These are phyloP conservation scores for Neopelma chrysocephalum DNA, from an alignment of 2,797 vertebrate species.

Conservation along the genomic window DNA sequence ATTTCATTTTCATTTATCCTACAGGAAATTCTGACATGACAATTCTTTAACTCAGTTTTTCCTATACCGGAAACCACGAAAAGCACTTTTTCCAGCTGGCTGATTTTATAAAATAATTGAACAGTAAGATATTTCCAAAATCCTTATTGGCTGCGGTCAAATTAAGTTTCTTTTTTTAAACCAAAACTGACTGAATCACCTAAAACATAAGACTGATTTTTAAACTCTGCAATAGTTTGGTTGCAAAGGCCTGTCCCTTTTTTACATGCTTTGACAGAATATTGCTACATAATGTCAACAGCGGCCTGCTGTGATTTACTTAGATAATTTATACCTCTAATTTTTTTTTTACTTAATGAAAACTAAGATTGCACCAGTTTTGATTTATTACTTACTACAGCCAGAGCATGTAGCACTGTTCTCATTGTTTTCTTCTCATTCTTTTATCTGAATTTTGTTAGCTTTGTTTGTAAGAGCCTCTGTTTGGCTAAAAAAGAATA, in stretches of 20 bases:
- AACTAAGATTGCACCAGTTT: slow-evolving; percentile 50
- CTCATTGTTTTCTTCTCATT: not conserved
- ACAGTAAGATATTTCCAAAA: slow-evolving; percentile 57
- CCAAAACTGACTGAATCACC: slow-evolving; percentile 29
- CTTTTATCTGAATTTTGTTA: not conserved
- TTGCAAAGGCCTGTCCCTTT: slow-evolving; percentile 16
- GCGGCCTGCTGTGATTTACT: slow-evolving; percentile 28
- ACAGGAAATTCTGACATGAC: slow-evolving; percentile 45
- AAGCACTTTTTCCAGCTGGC: slow-evolving; percentile 42
- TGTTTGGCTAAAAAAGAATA: not conserved
- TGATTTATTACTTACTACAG: slow-evolving; percentile 57
- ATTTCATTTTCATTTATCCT: slow-evolving; percentile 47
- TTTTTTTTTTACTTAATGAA: slow-evolving; percentile 55
- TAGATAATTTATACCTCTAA: not conserved
- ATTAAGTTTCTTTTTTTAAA: slow-evolving; percentile 3
- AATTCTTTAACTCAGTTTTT: slow-evolving; percentile 35
- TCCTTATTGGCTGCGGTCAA: slow-evolving; percentile 52
- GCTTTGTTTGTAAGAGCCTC: not conserved
- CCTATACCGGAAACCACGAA: slow-evolving; percentile 23
- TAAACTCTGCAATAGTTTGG: slow-evolving; percentile 50
- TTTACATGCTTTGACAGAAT: slow-evolving; percentile 53
- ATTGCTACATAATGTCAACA: not conserved
- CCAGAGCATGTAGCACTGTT: not conserved
- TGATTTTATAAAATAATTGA: slow-evolving; percentile 52
- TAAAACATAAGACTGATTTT: slow-evolving; percentile 52